Percentiles rank a stretch among this genome's conserved stretches.
Evolutionary conservation across 2,113 vertebrate genomes (phyloP).

Genomic region (Pheucticus melanocephalus): DNA sequence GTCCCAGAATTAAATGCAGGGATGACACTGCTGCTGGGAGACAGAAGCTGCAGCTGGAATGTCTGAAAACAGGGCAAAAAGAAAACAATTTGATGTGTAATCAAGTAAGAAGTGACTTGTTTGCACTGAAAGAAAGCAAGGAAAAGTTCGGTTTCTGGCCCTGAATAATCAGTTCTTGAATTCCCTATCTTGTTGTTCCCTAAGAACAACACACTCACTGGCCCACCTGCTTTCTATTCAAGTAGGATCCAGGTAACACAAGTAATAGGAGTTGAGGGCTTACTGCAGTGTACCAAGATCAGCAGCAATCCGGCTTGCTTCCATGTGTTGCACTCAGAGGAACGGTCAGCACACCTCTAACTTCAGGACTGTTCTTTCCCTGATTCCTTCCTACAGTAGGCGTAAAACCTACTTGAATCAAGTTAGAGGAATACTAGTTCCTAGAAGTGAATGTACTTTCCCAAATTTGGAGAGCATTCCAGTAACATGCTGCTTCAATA

Average conservation of each 20-base stretch:
- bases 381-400: background rate
- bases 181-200: background rate
- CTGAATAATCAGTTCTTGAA: background rate
- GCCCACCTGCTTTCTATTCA: background rate
- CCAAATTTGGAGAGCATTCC: background rate
- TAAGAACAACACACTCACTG: background rate
- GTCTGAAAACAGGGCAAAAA: slow-evolving; percentile 75
- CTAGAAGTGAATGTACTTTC: background rate
- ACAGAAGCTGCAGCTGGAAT: slow-evolving; percentile 99
- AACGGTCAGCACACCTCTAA: background rate
- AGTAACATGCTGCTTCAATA: background rate
- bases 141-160: background rate
- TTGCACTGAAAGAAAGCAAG: background rate
- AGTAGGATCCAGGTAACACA: background rate
- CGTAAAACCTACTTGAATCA: background rate
- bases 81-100: background rate
- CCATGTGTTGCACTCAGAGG: background rate
- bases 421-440: background rate
- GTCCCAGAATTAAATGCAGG: slow-evolving; percentile 95
- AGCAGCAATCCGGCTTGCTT: background rate
- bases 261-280: background rate
- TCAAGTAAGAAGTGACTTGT: background rate
- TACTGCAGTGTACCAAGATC: background rate
- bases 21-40: slow-evolving; percentile 95
- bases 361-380: background rate